These are phyloP conservation scores for Centrocercus urophasianus DNA, from an alignment of 2,113 vertebrate genomes.

Conservation along the genomic window DNA sequence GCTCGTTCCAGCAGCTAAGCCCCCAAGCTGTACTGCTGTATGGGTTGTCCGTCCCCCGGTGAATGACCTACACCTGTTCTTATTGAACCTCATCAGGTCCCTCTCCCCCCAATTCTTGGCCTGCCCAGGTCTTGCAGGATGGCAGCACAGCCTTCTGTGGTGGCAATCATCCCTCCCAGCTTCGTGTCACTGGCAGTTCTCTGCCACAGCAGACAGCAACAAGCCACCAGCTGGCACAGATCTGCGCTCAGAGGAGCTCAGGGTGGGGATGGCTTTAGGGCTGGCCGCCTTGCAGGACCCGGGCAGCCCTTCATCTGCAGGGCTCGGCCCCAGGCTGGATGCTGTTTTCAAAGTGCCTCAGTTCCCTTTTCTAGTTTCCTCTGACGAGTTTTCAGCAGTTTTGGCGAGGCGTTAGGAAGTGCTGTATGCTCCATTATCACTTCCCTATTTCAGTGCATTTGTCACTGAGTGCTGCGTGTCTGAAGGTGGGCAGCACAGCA, in stretches of 20 bases:
- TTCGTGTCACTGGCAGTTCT: too few relatives aligned
- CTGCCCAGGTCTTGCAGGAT: too few relatives aligned
- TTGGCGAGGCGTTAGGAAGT: neutral
- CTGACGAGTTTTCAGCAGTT: neutral
- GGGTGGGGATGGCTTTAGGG: neutral
- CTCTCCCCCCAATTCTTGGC: too few relatives aligned
- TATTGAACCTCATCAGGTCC: too few relatives aligned
- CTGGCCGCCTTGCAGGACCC: neutral
- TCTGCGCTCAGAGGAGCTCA: fast-evolving
- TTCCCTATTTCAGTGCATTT: neutral
- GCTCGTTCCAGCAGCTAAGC: too few relatives aligned
- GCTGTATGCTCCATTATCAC: neutral
- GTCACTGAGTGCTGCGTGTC: too few relatives aligned
- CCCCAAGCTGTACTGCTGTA: too few relatives aligned
- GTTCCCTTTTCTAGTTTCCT: neutral
- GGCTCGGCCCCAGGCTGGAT: neutral
- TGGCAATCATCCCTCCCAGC: too few relatives aligned
- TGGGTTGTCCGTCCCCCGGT: too few relatives aligned
- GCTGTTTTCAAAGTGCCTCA: neutral
- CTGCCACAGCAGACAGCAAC: neutral
- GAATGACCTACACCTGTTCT: too few relatives aligned
- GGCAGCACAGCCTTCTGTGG: too few relatives aligned
- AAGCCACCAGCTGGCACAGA: fast-evolving
- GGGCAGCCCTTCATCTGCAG: fast-evolving
- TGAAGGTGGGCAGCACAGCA: too few relatives aligned